Evolutionary conservation across 2,888 invertebrate species (phyloP), one percentile per base, ranked within the genome.

Genomic region (Sacculina carcini): DNA sequence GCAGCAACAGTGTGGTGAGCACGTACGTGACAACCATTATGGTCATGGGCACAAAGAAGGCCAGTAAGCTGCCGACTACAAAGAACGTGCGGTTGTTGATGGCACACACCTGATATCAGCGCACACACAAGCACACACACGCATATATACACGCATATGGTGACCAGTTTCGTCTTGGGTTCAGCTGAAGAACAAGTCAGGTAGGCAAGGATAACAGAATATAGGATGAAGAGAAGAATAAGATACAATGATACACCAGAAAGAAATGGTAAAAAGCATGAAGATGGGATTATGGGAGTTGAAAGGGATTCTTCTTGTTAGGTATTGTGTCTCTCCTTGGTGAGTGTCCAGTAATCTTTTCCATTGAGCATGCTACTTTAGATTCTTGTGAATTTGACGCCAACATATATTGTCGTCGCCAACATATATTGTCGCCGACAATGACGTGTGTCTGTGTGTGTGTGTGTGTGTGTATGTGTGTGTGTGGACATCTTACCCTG

Each of bases 1-100:
- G 64, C 29, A 72, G 62, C 23, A 71, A 60, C 34, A 64, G 60
- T 12, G 70, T 65, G 2, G 72, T 72, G 46, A 69, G 61, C 9
- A 66, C 62, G 58, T 71, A 71, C 32, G 69, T 67, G 32, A 69
- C 60, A 29, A 69, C 64, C 71, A 71, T 71, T 42, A 72, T 67
- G 21, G 67, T 55, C 55, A 71, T 65, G 7, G 72, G 72, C 51
- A 71, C 66, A 59, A 70, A 68, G 58, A 72, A 72, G 32, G 71
- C 69, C 52, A 67, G 64, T 34, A 68, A 62, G n/a, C 70, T 70
- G 21, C 71, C 71, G 58, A 65, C 66, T 16, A 66, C 61, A 55
- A 65, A 62, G 58, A 67, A 68, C 51, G 63, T 60, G 29, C 61
- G 56, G 56, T 62, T 62, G 55, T 59, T 60, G 55, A 71, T 65